A percentile compares a stretch with the other conserved stretches of the same genome.
Conservation (phyloP, 1,140 invertebrate genomes). For the Conus ventricosus region DNA sequence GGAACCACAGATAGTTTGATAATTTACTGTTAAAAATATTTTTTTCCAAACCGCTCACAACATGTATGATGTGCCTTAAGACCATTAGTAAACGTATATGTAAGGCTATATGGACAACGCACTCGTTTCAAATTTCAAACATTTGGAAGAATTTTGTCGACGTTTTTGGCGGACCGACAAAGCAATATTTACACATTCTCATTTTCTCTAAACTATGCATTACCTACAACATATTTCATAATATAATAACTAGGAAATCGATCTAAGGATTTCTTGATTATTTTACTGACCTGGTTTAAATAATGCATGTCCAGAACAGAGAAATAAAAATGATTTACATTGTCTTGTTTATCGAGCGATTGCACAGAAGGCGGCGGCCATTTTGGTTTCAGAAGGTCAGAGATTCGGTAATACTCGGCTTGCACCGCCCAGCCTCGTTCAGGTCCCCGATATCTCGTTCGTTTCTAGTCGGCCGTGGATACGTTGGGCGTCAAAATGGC, state of each 20-base stretch:
- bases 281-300: constrained; percentile 2
- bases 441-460: not conserved
- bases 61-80: no score
- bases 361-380: constrained; percentile 45
- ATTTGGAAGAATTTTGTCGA: not conserved
- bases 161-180: constrained; percentile 23
- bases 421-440: constrained; percentile 42
- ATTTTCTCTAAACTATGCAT: not conserved
- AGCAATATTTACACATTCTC: constrained; percentile 22
- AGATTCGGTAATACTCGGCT: constrained; percentile 37
- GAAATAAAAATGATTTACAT: constrained; percentile 19
- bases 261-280: not conserved
- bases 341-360: constrained; percentile 44
- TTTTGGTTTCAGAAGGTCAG: constrained; percentile 36
- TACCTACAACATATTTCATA: not conserved
- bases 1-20: no score
- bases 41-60: no score
- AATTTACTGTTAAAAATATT: no score
- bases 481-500: constrained; percentile 69
- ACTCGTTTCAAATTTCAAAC: constrained; percentile 22
- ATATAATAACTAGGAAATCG: not conserved
- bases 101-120: not conserved
- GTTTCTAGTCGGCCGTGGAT: constrained; percentile 55
- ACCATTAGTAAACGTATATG: not conserved
- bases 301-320: not conserved